phyloP scores from a whole-genome alignment of 37 sponge, comb jelly and placozoan genomes.

The Crambe crambe region DNA sequence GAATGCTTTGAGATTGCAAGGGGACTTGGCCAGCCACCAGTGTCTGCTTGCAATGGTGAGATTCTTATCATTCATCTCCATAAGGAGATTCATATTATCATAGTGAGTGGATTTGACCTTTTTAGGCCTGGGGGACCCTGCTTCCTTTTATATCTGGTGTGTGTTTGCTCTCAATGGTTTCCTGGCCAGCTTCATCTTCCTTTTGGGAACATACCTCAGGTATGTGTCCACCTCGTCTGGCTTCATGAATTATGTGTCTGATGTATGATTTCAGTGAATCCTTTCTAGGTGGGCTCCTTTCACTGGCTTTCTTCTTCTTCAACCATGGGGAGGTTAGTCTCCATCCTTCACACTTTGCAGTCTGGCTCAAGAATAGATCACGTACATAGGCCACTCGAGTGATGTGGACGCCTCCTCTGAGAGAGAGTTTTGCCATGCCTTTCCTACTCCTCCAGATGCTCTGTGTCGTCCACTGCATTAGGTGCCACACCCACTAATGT shows the following conservation, averaged over 20 bases:
- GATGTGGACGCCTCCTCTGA: constrained; percentile 96
- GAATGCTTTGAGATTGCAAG: constrained; percentile 75
- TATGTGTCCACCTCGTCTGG: not conserved
- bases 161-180: constrained; percentile 90
- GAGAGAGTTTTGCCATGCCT: constrained; percentile 96
- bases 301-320: constrained; percentile 61
- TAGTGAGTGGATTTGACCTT: not conserved
- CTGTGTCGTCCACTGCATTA: constrained; percentile 49
- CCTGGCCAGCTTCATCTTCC: constrained; percentile 50
- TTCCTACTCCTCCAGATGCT: constrained; percentile 83
- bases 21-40: constrained; percentile 67
- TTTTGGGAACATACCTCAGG: constrained; percentile 65
- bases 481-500: constrained; percentile 12
- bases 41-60: constrained; percentile 33
- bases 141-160: constrained; percentile 82
- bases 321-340: constrained; percentile 85
- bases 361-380: too few species aligned
- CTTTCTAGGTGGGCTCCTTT: constrained; percentile 61
- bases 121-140: constrained; percentile 78
- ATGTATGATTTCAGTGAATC: constrained; percentile 48
- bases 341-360: too few species aligned
- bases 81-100: not conserved
- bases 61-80: not conserved
- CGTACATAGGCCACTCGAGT: constrained; percentile 86
- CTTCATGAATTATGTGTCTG: too few species aligned